Base-by-base conservation (phyloP, 2,797 vertebrate genomes). In the Pygocentrus nattereri region DNA sequence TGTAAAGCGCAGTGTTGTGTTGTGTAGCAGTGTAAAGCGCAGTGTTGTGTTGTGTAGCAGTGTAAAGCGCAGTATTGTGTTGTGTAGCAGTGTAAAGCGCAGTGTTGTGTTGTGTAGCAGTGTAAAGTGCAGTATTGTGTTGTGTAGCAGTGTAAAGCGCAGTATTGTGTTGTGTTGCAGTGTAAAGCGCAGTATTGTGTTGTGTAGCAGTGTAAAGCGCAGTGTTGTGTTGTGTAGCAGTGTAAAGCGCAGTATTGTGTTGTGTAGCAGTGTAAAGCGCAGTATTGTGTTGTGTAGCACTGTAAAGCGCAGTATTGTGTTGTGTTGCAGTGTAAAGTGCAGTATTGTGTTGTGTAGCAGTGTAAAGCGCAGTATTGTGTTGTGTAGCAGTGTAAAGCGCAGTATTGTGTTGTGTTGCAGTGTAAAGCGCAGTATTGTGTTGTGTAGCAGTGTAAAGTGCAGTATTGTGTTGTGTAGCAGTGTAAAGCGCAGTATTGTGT, bases 401-500 rank as follows among this genome's bases (percentile, higher is more conserved):
- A 5, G 47, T 49, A 47, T 49, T 15, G 4, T 49, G 13, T 49
- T 1, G 47, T 49, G 47, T 15, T 49, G 47, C 8, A 13, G 47
- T 49, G 13, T 49, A 15, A 49, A 80, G 59, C 31, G 25, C 41
- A 74, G 12, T 58, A 30, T 59, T n/a, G 10, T 16, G 13, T 10
- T 59, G 52, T 71, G 38, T 49, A 49, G 47, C 8, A 13, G 38
- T 59, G 27, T 78, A 18, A 38, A 74, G 41, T 62, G 56, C 44
- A 49, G 18, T 62, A 41, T 50, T 21, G 11, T 49, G 21, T 30
- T 75, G 50, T 70, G 52, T 23, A 50, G 41, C 2, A 7, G 67
- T 47, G 23, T 27, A 58, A 12, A 58, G 56, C 58, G 21, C 6
- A 54, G 21, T 25, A 23, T 25, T 3, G 56, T 23, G n/a, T 58